Evolutionary conservation across 2,888 invertebrate genomes (phyloP), one percentile per base, ranked within the genome.

Genomic region (Camponotus fellah): DNA sequence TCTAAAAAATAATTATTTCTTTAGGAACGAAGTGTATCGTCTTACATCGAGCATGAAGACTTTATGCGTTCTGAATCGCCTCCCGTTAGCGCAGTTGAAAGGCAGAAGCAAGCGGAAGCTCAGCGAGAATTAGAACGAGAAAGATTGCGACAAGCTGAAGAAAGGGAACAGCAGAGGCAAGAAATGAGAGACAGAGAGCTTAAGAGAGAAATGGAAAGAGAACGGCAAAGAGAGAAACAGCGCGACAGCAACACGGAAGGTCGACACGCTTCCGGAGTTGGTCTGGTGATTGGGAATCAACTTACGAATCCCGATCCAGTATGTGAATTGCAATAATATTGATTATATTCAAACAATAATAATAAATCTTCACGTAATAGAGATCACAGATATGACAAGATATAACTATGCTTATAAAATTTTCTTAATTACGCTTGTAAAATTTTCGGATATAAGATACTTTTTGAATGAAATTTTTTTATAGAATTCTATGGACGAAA

Each of bases 401-500:
- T 26, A 26, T 26, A 26, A 2, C 26, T 26, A 26, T 26, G 26
- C 2, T 26, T 2, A 26, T 26, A 26, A 26, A 26, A 26, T 26
- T 68, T 43, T 32, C n/a, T 34, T 21, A 62, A 34, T 21, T 72
- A 21, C 58, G 12, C 0, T 64, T n/a, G 53, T 34, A 26, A 46
- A 62, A 74, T 3, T 34, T 26, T 74, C 8, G 14, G 17, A 0
- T n/a, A 6, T 40, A 49, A 34, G 2, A 60, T 60, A 1, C 9
- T 46, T 9, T 46, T 43, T n/a, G 65, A 4, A 75, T 49, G 21
- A 3, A 43, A 43, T 34, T 60, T 66, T 68, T 69, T 37, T 62
- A 12, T 94, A 98, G 98, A 97, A 97, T 92, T 97, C 97, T 9
- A 96, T 98, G 80, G 98, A 98, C 91, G 98, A 99, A 95, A 98